phyloP scores from a whole-genome alignment of 1,140 invertebrate genomes.

The Nomia melanderi region DNA sequence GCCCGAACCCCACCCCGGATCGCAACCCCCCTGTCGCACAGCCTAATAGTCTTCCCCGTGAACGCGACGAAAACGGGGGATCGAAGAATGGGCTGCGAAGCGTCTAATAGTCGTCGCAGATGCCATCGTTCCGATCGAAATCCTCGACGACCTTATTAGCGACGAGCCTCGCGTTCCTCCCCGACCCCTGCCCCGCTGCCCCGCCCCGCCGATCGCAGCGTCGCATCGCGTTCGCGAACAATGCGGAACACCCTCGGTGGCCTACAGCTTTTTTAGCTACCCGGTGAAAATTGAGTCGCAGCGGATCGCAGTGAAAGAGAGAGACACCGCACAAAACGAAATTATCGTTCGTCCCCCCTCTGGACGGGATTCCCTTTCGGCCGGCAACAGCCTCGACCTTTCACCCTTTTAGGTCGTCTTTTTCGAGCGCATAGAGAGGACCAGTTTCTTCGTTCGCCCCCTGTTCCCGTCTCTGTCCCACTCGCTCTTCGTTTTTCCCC shows the following conservation, averaged over 20 bases:
- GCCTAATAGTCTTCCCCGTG: background rate
- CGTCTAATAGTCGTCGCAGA: background rate
- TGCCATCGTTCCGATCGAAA: background rate
- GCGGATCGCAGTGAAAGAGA: too few species aligned
- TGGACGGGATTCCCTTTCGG: background rate
- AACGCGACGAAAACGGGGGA: background rate
- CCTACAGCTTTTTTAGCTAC: background rate
- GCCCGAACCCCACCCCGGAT: background rate
- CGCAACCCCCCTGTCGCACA: background rate
- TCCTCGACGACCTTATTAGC: background rate
- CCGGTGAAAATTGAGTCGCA: background rate
- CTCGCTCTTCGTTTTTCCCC: too few species aligned
- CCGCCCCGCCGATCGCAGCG: too few species aligned
- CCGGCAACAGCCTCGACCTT: conserved; percentile 38
- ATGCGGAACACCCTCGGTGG: background rate
- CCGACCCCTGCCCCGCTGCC: background rate
- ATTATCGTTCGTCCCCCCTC: background rate
- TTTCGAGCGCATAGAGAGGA: conserved; percentile 44
- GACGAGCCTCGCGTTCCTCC: background rate
- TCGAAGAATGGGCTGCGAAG: background rate
- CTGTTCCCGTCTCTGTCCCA: conserved; percentile 3
- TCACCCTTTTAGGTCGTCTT: conserved; percentile 55
- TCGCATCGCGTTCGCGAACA: background rate
- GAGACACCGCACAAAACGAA: too few species aligned
- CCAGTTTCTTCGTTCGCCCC: conserved; percentile 53